Evolutionary conservation across 2,797 vertebrate species (phyloP).

Genomic region (Cephalopachus bancanus): DNA sequence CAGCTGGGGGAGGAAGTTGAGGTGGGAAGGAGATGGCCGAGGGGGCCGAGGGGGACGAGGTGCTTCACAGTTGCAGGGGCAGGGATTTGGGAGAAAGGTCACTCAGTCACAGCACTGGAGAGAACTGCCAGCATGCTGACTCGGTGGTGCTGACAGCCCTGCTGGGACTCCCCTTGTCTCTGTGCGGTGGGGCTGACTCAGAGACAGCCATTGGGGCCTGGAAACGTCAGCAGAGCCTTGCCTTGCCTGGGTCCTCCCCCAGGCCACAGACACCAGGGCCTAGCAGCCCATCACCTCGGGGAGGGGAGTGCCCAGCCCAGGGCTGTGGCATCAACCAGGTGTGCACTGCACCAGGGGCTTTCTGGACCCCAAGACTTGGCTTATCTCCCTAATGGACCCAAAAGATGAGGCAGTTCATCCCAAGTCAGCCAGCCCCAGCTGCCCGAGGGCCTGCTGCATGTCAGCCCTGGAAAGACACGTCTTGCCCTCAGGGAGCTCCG

Average conservation of each 20-base stretch:
- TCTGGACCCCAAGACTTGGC: background rate
- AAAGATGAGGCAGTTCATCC: background rate
- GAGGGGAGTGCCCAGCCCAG: background rate
- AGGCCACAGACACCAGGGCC: background rate
- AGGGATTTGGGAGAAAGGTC: constrained; percentile 12
- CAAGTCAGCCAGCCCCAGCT: background rate
- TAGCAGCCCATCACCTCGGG: background rate
- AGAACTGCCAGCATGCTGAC: background rate
- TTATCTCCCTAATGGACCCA: background rate
- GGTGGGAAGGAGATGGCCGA: background rate
- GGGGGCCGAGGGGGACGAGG: background rate
- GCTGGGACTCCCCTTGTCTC: constrained; percentile 55
- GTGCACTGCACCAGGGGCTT: background rate
- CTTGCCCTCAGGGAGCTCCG: background rate
- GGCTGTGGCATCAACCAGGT: background rate
- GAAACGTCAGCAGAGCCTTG: background rate
- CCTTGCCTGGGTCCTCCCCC: background rate
- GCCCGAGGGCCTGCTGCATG: background rate
- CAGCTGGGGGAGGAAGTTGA: background rate
- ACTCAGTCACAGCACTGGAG: background rate
- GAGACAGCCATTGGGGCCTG: background rate
- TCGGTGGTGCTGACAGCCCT: background rate
- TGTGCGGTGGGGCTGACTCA: too few species aligned
- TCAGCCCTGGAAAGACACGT: background rate
- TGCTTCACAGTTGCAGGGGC: background rate